phyloP scores from a whole-genome alignment of 2,797 vertebrate genomes.

The Catharus ustulatus region DNA sequence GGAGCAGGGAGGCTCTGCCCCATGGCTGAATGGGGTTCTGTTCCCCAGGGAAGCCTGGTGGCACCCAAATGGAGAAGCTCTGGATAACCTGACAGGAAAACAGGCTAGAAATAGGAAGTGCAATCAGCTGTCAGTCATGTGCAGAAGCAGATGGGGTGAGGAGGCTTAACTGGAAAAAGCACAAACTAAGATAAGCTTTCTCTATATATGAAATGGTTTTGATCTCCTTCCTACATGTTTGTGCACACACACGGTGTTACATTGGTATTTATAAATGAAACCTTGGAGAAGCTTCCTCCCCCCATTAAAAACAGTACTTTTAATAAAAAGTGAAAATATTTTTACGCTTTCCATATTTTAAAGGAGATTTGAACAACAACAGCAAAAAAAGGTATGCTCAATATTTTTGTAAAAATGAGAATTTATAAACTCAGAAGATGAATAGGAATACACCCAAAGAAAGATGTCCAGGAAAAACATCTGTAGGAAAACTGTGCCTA shows the following conservation, averaged over 20 bases:
- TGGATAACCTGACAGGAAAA: background rate
- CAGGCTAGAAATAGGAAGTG: background rate
- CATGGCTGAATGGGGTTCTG: rapidly evolving
- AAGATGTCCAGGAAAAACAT: background rate
- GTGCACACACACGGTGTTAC: background rate
- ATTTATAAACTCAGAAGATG: background rate
- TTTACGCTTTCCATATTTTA: background rate
- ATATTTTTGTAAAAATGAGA: background rate
- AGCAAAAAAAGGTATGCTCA: background rate
- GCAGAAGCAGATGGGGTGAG: background rate
- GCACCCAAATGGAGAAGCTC: background rate
- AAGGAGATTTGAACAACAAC: background rate
- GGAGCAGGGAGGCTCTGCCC: background rate
- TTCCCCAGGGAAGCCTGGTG: background rate
- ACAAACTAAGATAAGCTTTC: background rate
- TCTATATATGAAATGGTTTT: background rate
- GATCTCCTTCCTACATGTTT: background rate
- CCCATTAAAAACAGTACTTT: background rate
- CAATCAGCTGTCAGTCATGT: background rate
- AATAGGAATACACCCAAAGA: background rate
- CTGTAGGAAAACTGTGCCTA: background rate
- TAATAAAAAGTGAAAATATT: background rate
- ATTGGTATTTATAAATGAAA: background rate
- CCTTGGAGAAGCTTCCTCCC: background rate
- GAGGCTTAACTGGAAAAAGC: background rate